Conservation (phyloP, 2,797 vertebrate genomes). For the Poeciliopsis gracilis region DNA sequence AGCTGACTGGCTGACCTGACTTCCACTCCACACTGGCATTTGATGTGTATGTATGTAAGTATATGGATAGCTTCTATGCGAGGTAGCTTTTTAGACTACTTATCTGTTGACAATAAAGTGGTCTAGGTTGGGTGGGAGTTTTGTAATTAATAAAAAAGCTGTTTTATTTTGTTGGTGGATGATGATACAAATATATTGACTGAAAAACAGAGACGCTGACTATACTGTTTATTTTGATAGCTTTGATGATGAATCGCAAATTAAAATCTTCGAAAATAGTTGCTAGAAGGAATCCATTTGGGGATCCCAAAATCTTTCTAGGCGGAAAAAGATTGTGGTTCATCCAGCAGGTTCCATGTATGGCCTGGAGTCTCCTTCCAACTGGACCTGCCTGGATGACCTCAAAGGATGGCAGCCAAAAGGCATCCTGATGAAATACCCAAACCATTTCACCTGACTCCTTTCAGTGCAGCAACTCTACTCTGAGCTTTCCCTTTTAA, state of each 20-base stretch:
- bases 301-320: background rate
- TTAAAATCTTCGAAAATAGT: background rate
- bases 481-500: background rate
- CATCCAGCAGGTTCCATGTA: background rate
- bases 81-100: slow-evolving; percentile 41
- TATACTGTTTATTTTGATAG: slow-evolving; percentile 17
- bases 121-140: slow-evolving; percentile 1
- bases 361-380: background rate
- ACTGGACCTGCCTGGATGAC: too few relatives aligned
- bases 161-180: slow-evolving; percentile 10
- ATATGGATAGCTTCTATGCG: slow-evolving; percentile 26
- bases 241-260: slow-evolving; percentile 14
- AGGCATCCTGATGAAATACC: too few relatives aligned
- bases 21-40: slow-evolving; percentile 39
- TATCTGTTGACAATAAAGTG: slow-evolving; percentile 19
- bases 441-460: background rate
- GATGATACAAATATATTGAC: slow-evolving; percentile 11
- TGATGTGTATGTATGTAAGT: slow-evolving; percentile 44
- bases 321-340: background rate
- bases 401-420: too few relatives aligned
- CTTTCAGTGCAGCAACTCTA: background rate
- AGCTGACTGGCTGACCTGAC: slow-evolving; percentile 68
- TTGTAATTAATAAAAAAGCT: slow-evolving; percentile 2
- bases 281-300: background rate
- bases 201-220: slow-evolving; percentile 9